These are phyloP conservation scores for Tillus elongatus DNA, from an alignment of 2,888 invertebrate genomes.

Conservation along the genomic window DNA sequence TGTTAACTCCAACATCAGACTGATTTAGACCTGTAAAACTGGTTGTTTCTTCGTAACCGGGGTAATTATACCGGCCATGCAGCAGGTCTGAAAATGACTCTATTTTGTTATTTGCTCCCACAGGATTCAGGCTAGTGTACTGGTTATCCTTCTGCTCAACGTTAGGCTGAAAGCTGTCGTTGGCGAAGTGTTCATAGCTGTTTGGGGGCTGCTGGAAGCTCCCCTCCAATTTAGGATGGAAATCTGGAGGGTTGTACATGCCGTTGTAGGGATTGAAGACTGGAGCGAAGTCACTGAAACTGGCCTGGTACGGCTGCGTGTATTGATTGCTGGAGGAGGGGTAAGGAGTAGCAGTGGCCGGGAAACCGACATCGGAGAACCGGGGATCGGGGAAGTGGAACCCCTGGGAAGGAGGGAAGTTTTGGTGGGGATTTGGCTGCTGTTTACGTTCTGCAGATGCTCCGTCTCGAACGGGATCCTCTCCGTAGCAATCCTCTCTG, in stretches of 20 bases:
- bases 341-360: slow-evolving; percentile 26
- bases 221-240: slow-evolving; percentile 23
- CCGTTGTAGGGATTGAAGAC: slow-evolving; percentile 44
- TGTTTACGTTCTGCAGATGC: slow-evolving; percentile 25
- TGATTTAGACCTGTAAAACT: slow-evolving; percentile 33
- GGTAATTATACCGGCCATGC: slow-evolving; percentile 48
- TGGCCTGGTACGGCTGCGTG: slow-evolving; percentile 30
- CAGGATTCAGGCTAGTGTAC: slow-evolving; percentile 60
- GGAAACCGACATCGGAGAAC: slow-evolving; percentile 34
- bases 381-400: slow-evolving; percentile 39
- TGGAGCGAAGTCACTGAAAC: slow-evolving; percentile 39
- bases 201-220: slow-evolving; percentile 40
- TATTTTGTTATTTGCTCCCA: slow-evolving; percentile 58
- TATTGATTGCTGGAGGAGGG: slow-evolving; percentile 33
- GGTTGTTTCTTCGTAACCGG: slow-evolving; percentile 46
- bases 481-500: slow-evolving; percentile 51
- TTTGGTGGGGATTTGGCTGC: slow-evolving; percentile 33
- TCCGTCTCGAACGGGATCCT: slow-evolving; percentile 38
- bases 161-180: slow-evolving; percentile 36
- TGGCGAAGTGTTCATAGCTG: slow-evolving; percentile 46
- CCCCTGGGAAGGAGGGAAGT: slow-evolving; percentile 29
- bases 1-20: slow-evolving; percentile 25
- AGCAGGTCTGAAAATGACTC: slow-evolving; percentile 60
- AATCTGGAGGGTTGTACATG: slow-evolving; percentile 31
- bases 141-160: slow-evolving; percentile 48